A percentile compares a stretch with the other conserved stretches of the same genome.
Conservation (phyloP, 2,888 invertebrate species). For the Hetaerina titia region DNA sequence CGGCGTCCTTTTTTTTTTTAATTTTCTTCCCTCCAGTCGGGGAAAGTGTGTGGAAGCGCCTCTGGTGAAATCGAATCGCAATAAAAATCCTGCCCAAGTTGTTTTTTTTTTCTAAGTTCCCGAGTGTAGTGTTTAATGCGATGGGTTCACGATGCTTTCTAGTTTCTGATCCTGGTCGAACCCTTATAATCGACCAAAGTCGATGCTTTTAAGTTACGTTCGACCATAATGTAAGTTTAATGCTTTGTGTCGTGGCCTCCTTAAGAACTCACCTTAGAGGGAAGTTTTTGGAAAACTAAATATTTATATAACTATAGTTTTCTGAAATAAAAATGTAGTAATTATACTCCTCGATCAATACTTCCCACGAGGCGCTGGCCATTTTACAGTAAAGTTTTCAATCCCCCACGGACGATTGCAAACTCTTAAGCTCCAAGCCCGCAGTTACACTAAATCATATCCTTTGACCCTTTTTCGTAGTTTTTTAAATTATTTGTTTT, state of each 20-base stretch:
- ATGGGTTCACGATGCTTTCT: too few relatives aligned
- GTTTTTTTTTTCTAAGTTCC: not conserved
- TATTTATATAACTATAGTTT: not conserved
- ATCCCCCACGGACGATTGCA: not conserved
- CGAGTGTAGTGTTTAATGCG: not conserved
- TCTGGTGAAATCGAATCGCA: not conserved
- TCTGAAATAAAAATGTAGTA: not conserved
- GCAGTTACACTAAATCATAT: too few relatives aligned
- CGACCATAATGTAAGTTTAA: too few relatives aligned
- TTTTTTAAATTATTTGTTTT: too few relatives aligned
- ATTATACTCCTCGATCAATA: not conserved
- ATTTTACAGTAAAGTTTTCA: not conserved
- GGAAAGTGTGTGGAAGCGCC: not conserved
- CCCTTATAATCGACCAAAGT: too few relatives aligned
- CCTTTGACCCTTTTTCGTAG: too few relatives aligned
- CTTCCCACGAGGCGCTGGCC: not conserved
- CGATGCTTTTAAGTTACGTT: too few relatives aligned
- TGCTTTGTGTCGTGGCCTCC: too few relatives aligned
- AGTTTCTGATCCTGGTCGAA: too few relatives aligned
- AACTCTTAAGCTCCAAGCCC: not conserved
- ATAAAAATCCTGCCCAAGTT: not conserved
- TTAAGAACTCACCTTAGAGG: too few relatives aligned
- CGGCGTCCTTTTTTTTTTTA: not conserved
- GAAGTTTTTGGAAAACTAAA: not conserved
- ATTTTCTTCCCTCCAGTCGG: not conserved